Base-by-base conservation (phyloP, 23 tunicate species). In the Diplosoma virens region DNA sequence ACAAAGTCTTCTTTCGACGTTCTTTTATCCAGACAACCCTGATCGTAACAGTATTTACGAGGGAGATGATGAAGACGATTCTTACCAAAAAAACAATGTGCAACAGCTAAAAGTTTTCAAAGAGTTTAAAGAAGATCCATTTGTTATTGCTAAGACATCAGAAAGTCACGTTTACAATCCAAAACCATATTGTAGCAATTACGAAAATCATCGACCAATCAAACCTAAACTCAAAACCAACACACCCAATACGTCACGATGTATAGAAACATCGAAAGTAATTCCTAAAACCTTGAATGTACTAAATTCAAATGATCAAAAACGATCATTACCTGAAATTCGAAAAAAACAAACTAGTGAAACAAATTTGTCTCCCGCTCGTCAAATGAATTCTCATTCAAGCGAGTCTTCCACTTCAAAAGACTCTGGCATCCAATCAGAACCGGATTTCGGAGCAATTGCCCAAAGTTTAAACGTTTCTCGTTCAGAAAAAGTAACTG, bases 391-490 rank as follows among this genome's bases (percentile, higher is more conserved):
- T 1, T 67, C 78, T 1, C 82, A 84, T 21, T 90, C 87, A 7
- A 66, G 97, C 71, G 97, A 90, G 30, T 90, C 97, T 6, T 84
- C 97, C 18, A 77, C 97, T 5, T 90, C 97, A 0, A 90, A 90
- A 79, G 97, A 90, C 84, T 90, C 97, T 26, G 97, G 97, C 4
- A 90, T 90, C 31, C 97, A 90, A 36, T 90, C 97, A 16, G 97
- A 90, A 71, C 82, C 83, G 25, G 97, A 90, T 73, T 90, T 73
- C 47, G 72, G 79, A 29, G 64, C 67, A 0, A 30, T 25, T 11
- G 63, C 65, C 25, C 81, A 75, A 3, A 53, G 71, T 52, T 82
- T 81, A 11, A 82, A 59, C 60, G 75, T 63, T 1, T 79, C n/a
- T n/a, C n/a, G n/a, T n/a, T n/a, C n/a, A n/a, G n/a, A n/a, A n/a